Evolutionary conservation across 2,888 invertebrate species (phyloP), one percentile per base, ranked within the genome.

Genomic region (Drosophila meridiana): DNA sequence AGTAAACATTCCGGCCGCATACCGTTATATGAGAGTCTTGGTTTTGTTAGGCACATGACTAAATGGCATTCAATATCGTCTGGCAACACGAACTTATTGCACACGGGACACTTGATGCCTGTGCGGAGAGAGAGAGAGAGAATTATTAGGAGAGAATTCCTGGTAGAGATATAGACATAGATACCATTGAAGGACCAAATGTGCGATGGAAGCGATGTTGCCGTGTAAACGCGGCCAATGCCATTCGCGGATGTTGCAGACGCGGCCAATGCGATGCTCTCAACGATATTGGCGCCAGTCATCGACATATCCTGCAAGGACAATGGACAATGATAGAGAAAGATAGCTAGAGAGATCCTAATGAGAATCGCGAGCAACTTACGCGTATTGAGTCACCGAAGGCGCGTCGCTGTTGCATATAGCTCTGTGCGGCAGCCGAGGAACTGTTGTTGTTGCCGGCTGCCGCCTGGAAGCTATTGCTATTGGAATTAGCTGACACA

Each of bases 61-160:
- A 99, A 96, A 94, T 99, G 99, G 95, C 98, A 98, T 95, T 99
- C 99, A 93, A 99, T 98, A 94, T 99, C 99, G 94, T 99, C 99
- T 87, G 99, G 98, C 94, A 99, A 95, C 92, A 99, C 97, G 94
- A 97, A 97, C 95, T 99, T 99, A 94, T 98, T 98, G 96, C 99
- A 99, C 90, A 99, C 98, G 83, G 99, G 99, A 94, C 99, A 99
- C 95, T 99, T 99, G 94, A 99, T 97, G 94, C 99, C 99, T 99
- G 95, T 8, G 20, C 14, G 14, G 13, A 34, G 3, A 5, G 26
- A 40, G 8, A 20, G 14, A 20, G 20, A 20, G 20, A 1, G 20
- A 20, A 20, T 20, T 20, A 20, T 20, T 20, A 20, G 3, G 26
- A 40, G 8, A 20, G 14, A 20, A 36, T 56, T 14, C n/a, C n/a